phyloP scores from a whole-genome alignment of 1,140 invertebrate species.

The Heterodera schachtii region DNA sequence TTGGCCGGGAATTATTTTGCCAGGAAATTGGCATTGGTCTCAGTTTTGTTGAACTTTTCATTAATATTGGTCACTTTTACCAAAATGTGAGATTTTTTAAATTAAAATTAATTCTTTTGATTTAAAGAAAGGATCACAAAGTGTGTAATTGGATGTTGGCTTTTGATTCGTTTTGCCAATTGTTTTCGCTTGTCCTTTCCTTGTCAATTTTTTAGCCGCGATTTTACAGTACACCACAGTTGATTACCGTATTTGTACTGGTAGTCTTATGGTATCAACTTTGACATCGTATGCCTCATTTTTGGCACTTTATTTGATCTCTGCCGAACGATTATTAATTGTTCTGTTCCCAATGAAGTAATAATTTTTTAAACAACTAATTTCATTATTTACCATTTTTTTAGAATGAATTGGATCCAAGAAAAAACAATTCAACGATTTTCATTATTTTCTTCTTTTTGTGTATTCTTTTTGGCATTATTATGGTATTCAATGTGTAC shows the following conservation, averaged over 20 bases:
- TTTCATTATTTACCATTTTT: not conserved
- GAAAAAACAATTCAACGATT: not conserved
- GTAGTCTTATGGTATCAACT: not conserved
- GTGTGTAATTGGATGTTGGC: constrained; percentile 20
- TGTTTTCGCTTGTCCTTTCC: not conserved
- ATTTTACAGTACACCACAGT: not conserved
- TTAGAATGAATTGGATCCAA: constrained; percentile 12
- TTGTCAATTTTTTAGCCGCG: not conserved
- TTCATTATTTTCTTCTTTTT: constrained; percentile 6
- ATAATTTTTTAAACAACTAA: not conserved
- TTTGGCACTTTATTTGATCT: constrained; percentile 27
- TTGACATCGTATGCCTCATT: constrained; percentile 16
- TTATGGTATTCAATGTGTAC: constrained; percentile 1
- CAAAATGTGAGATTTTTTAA: not conserved
- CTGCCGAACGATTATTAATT: constrained; percentile 16
- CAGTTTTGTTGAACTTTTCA: not conserved
- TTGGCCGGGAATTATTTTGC: not conserved
- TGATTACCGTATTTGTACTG: constrained; percentile 14
- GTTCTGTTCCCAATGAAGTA: constrained; percentile 18
- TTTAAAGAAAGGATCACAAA: not conserved
- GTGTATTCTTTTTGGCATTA: constrained; percentile 11
- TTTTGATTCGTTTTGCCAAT: not conserved
- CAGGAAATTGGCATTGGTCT: not conserved
- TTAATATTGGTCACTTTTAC: not conserved
- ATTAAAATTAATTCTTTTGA: not conserved